These are phyloP conservation scores for Echinops telfairi DNA, from an alignment of 2,113 vertebrate genomes.

Conservation along the genomic window DNA sequence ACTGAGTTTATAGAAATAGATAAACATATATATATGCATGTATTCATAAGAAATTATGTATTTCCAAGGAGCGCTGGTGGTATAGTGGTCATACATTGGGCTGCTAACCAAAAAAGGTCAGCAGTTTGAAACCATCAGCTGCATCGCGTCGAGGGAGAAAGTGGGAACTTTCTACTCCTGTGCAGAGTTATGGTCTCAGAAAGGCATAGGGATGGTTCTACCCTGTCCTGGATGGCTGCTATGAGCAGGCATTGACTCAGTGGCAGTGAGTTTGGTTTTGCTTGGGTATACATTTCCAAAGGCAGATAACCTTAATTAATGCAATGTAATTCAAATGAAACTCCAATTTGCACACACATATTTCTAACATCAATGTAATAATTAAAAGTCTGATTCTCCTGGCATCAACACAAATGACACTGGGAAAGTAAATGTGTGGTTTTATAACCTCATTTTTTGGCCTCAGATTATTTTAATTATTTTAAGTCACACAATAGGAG, in stretches of 20 bases:
- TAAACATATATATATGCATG: neutral
- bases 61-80: neutral
- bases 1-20: conserved; percentile 30
- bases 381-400: neutral
- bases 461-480: conserved; percentile 10
- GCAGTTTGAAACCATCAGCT: too few species aligned
- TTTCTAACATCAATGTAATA: neutral
- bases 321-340: conserved; percentile 3
- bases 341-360: neutral
- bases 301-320: neutral
- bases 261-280: too few species aligned
- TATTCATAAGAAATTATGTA: conserved; percentile 13
- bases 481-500: neutral
- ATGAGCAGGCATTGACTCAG: too few species aligned
- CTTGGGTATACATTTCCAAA: neutral
- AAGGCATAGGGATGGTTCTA: too few species aligned
- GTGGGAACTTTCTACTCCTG: too few species aligned
- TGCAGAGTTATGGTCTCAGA: too few species aligned
- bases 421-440: neutral
- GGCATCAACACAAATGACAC: neutral
- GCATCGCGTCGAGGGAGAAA: too few species aligned
- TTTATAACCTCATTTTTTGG: neutral
- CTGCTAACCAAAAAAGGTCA: too few species aligned
- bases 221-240: too few species aligned
- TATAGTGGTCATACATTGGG: too few species aligned